phyloP scores from a whole-genome alignment of 1,140 invertebrate species.

The Zaprionus camerounensis region DNA sequence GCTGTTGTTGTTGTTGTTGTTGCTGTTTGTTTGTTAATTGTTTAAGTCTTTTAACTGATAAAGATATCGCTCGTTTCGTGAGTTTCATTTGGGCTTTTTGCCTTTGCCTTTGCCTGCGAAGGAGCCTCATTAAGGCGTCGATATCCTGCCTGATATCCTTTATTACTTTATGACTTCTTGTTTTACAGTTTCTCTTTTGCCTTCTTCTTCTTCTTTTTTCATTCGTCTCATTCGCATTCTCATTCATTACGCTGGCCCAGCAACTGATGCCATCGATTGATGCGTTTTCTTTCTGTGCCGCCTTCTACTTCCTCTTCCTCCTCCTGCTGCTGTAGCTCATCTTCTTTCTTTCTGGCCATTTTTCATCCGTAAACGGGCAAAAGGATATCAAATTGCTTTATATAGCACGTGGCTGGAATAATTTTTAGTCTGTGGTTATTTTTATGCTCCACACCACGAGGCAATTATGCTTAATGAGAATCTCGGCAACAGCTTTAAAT shows the following conservation, averaged over 20 bases:
- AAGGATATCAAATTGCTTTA: slow-evolving; percentile 66
- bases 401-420: slow-evolving; percentile 54
- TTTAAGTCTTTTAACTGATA: slow-evolving; percentile 64
- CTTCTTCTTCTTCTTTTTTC: not conserved
- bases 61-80: slow-evolving; percentile 58
- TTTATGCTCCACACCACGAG: not conserved
- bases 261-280: slow-evolving; percentile 45
- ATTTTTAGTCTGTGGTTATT: slow-evolving; percentile 41
- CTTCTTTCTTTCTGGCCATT: slow-evolving; percentile 11
- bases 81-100: slow-evolving; percentile 14
- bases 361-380: slow-evolving; percentile 37
- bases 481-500: slow-evolving; percentile 18
- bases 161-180: slow-evolving; percentile 73
- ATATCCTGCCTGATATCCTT: slow-evolving; percentile 70
- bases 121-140: slow-evolving; percentile 66
- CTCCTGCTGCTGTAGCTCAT: not conserved
- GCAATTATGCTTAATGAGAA: slow-evolving; percentile 39
- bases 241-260: slow-evolving; percentile 31
- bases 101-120: not conserved
- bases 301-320: slow-evolving; percentile 5
- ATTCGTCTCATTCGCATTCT: slow-evolving; percentile 11
- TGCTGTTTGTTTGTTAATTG: slow-evolving; percentile 73
- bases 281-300: slow-evolving; percentile 23
- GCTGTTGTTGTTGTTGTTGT: slow-evolving; percentile 61
- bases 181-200: slow-evolving; percentile 34